phyloP scores from a whole-genome alignment of 2,888 invertebrate genomes.

The Nomada hirtipes region DNA sequence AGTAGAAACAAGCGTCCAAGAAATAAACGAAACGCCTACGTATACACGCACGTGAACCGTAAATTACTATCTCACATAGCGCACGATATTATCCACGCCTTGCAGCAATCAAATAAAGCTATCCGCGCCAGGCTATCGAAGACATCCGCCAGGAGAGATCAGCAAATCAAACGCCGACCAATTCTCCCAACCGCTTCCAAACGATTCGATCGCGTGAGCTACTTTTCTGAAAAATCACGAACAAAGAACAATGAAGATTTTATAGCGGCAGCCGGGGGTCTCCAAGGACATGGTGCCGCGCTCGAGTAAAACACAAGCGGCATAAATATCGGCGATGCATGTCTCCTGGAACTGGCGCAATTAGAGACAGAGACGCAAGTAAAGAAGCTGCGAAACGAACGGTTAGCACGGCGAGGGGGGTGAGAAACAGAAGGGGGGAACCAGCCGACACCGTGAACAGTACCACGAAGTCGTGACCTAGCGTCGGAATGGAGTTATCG shows the following conservation, averaged over 20 bases:
- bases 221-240: constrained; percentile 41
- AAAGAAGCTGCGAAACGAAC: constrained; percentile 26
- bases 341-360: constrained; percentile 62
- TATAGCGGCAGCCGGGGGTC: constrained; percentile 43
- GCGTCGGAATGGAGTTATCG: constrained; percentile 78
- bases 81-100: background rate
- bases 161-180: background rate
- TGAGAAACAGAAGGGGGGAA: constrained; percentile 33
- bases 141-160: constrained; percentile 5
- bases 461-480: constrained; percentile 69
- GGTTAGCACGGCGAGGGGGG: background rate
- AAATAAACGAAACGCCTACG: background rate
- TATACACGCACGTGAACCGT: background rate
- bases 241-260: constrained; percentile 28
- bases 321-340: constrained; percentile 64
- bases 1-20: background rate
- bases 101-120: background rate
- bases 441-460: constrained; percentile 53
- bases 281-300: constrained; percentile 21
- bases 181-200: background rate
- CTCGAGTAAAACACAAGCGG: constrained; percentile 43
- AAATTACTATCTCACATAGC: background rate
- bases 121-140: background rate
- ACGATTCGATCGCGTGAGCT: no score
- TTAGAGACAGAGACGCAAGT: constrained; percentile 58